These are phyloP conservation scores for Sitta carolinensis DNA, from an alignment of 2,797 vertebrate species.

Conservation along the genomic window DNA sequence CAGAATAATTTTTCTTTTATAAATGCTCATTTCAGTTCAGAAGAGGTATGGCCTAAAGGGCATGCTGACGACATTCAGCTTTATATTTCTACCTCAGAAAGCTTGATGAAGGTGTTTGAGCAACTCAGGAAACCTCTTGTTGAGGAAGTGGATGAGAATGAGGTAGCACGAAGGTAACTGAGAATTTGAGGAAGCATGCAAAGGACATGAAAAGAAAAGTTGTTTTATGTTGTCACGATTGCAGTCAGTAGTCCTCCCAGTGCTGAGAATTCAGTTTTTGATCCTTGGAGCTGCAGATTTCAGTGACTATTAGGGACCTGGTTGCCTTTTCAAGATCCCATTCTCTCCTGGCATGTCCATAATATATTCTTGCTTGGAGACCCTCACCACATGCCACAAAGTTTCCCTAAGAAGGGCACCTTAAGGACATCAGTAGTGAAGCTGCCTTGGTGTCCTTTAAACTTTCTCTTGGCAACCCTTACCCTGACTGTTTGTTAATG, in stretches of 20 bases:
- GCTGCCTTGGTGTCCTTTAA: not conserved
- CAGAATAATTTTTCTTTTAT: not conserved
- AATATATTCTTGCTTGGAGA: not conserved
- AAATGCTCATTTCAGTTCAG: not conserved
- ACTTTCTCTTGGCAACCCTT: not conserved
- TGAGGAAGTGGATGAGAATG: not conserved
- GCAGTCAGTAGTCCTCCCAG: not conserved
- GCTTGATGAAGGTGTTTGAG: not conserved
- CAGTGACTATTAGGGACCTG: not conserved
- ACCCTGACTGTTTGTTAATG: not conserved
- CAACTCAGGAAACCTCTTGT: not conserved
- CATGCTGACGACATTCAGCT: not conserved
- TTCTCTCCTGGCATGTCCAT: not conserved
- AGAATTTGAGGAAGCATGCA: not conserved
- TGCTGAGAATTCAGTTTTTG: not conserved
- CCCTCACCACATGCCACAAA: not conserved
- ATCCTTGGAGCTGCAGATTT: not conserved
- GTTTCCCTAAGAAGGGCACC: not conserved
- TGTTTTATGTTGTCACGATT: not conserved
- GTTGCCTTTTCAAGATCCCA: accelerated
- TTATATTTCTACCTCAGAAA: not conserved
- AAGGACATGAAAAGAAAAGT: not conserved
- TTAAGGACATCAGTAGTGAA: not conserved
- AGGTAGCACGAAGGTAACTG: not conserved
- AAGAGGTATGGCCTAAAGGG: not conserved